Evolutionary conservation across 2,888 invertebrate species (phyloP).

Genomic region (Coleophora flavipennella): DNA sequence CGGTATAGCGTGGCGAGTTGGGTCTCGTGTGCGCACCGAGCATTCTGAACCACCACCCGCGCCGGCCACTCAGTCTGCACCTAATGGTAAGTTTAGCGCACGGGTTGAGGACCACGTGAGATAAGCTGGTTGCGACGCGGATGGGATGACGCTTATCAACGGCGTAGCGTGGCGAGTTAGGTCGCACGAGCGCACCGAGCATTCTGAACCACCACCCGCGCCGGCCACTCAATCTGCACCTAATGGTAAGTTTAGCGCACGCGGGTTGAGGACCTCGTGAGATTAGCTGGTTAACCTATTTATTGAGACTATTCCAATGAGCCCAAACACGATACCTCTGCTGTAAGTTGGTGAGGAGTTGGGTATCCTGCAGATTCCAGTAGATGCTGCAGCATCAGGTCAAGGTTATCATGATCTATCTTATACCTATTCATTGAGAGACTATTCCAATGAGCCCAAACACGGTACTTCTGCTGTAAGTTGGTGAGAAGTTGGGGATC

Average conservation of each 20-base stretch:
- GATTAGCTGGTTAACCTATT: conserved; percentile 76
- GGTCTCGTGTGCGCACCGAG: conserved; percentile 89
- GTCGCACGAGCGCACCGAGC: conserved; percentile 89
- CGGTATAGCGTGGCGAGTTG: conserved; percentile 78
- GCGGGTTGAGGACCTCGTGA: too few species aligned
- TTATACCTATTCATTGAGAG: too few species aligned
- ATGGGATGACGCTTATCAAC: conserved; percentile 83
- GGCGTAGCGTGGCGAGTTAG: conserved; percentile 79
- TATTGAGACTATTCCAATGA: too few species aligned
- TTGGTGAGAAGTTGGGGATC: too few species aligned
- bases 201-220: conserved; percentile 74
- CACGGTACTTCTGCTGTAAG: too few species aligned
- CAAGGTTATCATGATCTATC: too few species aligned
- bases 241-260: conserved; percentile 84
- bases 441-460: too few species aligned
- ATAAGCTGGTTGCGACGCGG: conserved; percentile 83
- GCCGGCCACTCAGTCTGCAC: conserved; percentile 88
- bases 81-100: conserved; percentile 86
- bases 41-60: conserved; percentile 76
- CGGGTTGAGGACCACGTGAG: too few species aligned
- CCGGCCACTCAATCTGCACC: conserved; percentile 90
- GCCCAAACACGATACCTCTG: too few species aligned
- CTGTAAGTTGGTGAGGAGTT: too few species aligned
- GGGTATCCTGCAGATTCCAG: too few species aligned
- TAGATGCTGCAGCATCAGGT: too few species aligned